A percentile compares a stretch with the other conserved stretches of the same genome.
Evolutionary conservation across 2,888 invertebrate species (phyloP).

Genomic region (Hydropsyche betteni): DNA sequence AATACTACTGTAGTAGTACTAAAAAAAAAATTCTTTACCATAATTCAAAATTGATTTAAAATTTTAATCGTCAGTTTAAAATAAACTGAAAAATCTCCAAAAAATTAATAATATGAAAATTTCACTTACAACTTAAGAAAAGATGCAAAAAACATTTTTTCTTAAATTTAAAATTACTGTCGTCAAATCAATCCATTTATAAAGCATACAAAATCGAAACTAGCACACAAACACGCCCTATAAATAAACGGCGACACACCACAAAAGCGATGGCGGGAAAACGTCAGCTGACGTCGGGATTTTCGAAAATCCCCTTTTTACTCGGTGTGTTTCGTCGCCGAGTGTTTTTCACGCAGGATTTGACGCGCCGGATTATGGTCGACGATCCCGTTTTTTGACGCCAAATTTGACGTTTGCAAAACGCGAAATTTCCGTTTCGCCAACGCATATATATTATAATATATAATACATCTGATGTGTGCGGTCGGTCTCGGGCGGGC

Average conservation of each 20-base stretch:
- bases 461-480: too few relatives aligned
- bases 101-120: too few relatives aligned
- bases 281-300: slow-evolving; percentile 21
- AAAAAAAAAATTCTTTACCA: too few relatives aligned
- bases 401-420: slow-evolving; percentile 3
- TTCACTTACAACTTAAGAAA: too few relatives aligned
- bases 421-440: neutral
- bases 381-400: slow-evolving; percentile 19
- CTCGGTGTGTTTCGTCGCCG: slow-evolving; percentile 32
- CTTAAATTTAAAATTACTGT: too few relatives aligned
- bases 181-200: too few relatives aligned
- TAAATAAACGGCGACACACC: neutral
- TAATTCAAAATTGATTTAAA: too few relatives aligned
- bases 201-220: neutral
- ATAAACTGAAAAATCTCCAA: too few relatives aligned
- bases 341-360: slow-evolving; percentile 1
- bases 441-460: neutral
- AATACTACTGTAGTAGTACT: too few relatives aligned
- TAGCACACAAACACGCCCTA: neutral
- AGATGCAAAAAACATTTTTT: too few relatives aligned
- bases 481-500: neutral
- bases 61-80: too few relatives aligned
- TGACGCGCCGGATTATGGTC: slow-evolving; percentile 1
- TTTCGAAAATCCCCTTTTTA: slow-evolving; percentile 24
- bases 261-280: slow-evolving; percentile 61